Base-by-base conservation (phyloP, 2,888 invertebrate species). In the Tortricodes alternella region DNA sequence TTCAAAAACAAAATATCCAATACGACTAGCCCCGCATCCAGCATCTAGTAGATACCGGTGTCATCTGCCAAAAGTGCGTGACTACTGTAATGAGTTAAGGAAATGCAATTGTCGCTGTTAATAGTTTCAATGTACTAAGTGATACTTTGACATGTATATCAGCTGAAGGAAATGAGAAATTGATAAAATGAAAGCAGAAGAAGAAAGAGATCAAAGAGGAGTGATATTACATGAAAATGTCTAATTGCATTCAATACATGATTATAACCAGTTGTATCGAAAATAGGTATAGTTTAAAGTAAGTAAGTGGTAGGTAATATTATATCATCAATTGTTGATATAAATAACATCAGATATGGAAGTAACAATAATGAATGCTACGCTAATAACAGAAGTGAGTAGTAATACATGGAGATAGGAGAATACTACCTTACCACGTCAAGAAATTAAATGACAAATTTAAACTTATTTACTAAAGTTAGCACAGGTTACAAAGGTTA, bases 1-100 rank as follows among this genome's bases (percentile, higher is more conserved):
- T 21, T 41, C 51, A 21, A 55, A 46, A 55, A 49, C 43, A 55
- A 55, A 41, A 55, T 35, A 24, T 48, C 32, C 35, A 48, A 48
- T 13, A 53, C 7, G 23, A 34, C 16, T 15, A 35, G 35, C 35
- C n/a, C n/a, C n/a, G n/a, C n/a, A 13, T 7, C 34, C 34, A 51
- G 23, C 23, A 24, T 34, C 32, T 23, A 35, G 41, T 32, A 41
- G 23, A n/a, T n/a, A 35, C 11, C 16, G 8, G 35, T 51, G 27
- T 21, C 13, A 37, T 27, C 46, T 53, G 53, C 53, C 53, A 53
- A 53, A 46, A 34, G 46, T 53, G 53, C 53, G 46, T 53, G 9
- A 21, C 46, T 46, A 34, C 39, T 53, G 53, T 32, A 46, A 53
- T 38, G 44, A 37, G 21, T 29, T 7, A 8, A 16, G 23, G 15